phyloP scores from a whole-genome alignment of 2,113 vertebrate genomes.

The Mellivora capensis region DNA sequence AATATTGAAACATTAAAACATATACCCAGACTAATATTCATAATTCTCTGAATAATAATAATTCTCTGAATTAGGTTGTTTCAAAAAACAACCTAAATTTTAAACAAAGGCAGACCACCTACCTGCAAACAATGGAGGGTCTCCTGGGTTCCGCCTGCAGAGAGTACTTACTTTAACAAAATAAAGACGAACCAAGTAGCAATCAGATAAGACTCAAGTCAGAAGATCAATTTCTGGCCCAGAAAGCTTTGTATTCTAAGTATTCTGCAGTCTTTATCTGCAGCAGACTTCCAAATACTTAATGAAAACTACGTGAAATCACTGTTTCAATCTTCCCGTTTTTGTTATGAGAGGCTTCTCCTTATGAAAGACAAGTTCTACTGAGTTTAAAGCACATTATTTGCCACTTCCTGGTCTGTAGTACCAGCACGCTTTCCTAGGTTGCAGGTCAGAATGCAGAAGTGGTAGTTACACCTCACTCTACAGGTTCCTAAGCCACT shows the following conservation, averaged over 20 bases:
- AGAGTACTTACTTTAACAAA: slow-evolving; percentile 43
- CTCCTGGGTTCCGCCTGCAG: neutral
- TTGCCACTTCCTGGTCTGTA: slow-evolving; percentile 64
- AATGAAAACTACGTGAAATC: slow-evolving; percentile 35
- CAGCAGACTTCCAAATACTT: slow-evolving; percentile 12
- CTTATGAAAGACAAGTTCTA: neutral
- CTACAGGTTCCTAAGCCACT: slow-evolving; percentile 73
- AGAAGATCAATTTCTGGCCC: slow-evolving; percentile 65
- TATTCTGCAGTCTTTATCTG: neutral
- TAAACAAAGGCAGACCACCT: slow-evolving; percentile 59
- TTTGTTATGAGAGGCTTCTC: neutral
- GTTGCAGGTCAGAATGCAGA: slow-evolving; percentile 55
- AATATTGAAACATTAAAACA: slow-evolving; percentile 40
- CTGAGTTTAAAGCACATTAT: slow-evolving; percentile 24
- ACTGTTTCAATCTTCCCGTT: neutral
- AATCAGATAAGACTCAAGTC: slow-evolving; percentile 61
- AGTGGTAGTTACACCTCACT: slow-evolving; percentile 65
- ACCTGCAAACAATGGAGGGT: slow-evolving; percentile 52
- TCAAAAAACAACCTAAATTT: neutral
- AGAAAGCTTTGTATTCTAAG: slow-evolving; percentile 45
- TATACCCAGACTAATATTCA: neutral
- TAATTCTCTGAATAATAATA: neutral
- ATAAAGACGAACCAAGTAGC: slow-evolving; percentile 50
- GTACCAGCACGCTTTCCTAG: slow-evolving; percentile 28
- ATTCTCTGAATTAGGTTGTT: neutral